Evolutionary conservation across 2,888 invertebrate species (phyloP).

Genomic region (Endomychus coccineus): DNA sequence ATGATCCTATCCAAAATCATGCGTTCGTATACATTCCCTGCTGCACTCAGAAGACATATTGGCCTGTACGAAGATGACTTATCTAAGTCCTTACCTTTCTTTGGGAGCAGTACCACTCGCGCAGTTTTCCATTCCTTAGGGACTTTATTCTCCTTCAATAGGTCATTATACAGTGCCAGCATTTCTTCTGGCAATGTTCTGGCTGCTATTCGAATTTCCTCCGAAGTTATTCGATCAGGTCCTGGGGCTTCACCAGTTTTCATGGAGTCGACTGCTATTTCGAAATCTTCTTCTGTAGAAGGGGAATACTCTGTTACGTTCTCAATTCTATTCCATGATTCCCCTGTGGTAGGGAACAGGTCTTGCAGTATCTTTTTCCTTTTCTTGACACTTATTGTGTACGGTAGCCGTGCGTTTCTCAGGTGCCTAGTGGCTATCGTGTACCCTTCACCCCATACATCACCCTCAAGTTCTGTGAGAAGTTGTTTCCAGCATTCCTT

Average conservation of each 20-base stretch:
- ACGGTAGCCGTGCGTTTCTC: neutral
- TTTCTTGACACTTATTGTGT: neutral
- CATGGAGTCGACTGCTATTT: constrained; percentile 11
- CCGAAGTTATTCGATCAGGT: constrained; percentile 21
- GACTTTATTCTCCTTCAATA: constrained; percentile 16
- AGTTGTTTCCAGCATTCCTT: no score
- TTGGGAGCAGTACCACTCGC: constrained; percentile 18
- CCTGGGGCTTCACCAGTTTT: constrained; percentile 20
- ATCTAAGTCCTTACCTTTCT: constrained; percentile 11
- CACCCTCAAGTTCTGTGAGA: no score
- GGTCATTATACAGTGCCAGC: constrained; percentile 8
- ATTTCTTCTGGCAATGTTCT: constrained; percentile 8
- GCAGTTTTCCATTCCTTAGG: constrained; percentile 19
- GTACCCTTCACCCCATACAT: no score
- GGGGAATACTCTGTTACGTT: neutral
- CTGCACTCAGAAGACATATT: constrained; percentile 15
- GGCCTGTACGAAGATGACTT: constrained; percentile 12
- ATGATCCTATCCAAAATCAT: constrained; percentile 9
- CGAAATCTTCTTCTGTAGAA: constrained; percentile 14
- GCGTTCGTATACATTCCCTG: constrained; percentile 15
- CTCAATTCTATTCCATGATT: neutral
- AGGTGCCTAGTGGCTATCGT: no score
- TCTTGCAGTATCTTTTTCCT: neutral
- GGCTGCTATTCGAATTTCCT: constrained; percentile 15
- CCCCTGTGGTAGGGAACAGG: no score